Conservation (phyloP, 2,888 invertebrate species). For the Dichetophora obliterata region DNA sequence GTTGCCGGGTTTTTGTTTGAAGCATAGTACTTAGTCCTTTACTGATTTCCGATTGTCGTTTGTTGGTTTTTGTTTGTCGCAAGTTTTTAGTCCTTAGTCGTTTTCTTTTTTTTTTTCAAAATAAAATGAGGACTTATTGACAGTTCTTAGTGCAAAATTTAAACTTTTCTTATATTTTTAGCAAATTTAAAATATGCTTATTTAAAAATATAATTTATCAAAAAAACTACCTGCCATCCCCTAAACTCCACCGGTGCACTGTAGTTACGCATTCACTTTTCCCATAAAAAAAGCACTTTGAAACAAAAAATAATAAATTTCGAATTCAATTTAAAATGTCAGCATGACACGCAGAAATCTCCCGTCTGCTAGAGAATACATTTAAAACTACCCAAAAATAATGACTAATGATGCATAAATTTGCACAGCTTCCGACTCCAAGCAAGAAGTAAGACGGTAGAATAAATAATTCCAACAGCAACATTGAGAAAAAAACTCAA, state of each 20-base stretch:
- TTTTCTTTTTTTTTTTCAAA: too few species aligned
- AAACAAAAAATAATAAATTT: not conserved
- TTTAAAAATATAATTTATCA: not conserved
- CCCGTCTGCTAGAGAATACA: not conserved
- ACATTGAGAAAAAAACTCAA: not conserved
- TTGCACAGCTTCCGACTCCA: constrained; percentile 15
- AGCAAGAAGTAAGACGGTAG: not conserved
- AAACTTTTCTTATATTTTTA: too few species aligned
- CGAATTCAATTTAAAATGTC: constrained; percentile 33
- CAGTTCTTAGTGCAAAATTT: too few species aligned
- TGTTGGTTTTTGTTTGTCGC: too few species aligned
- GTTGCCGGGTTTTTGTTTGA: too few species aligned
- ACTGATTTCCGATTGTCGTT: too few species aligned
- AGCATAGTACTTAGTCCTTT: too few species aligned
- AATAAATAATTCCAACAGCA: not conserved
- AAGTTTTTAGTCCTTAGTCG: too few species aligned
- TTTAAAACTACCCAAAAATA: constrained; percentile 1
- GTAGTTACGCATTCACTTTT: not conserved
- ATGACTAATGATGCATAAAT: constrained; percentile 36
- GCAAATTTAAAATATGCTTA: too few species aligned
- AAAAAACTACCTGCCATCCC: not conserved
- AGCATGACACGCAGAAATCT: constrained; percentile 1
- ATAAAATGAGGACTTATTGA: too few species aligned
- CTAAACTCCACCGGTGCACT: not conserved
- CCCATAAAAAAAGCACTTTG: not conserved